Conservation (phyloP, 2,797 vertebrate genomes). For the Bradypodion pumilum region DNA sequence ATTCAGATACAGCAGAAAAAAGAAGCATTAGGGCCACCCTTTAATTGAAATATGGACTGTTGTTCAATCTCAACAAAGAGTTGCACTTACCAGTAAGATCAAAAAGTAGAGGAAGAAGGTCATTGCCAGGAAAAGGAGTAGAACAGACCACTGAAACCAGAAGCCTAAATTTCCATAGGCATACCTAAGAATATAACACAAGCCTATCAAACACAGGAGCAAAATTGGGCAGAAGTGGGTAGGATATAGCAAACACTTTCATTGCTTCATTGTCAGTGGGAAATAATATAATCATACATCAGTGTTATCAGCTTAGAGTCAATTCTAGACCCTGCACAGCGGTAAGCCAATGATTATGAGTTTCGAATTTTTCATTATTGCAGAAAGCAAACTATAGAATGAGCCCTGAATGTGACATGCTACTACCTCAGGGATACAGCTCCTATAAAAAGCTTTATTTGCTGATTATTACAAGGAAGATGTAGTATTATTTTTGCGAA, state of each 20-base stretch:
- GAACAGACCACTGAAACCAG: conserved; percentile 91
- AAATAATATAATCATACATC: neutral
- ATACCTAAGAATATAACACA: conserved; percentile 76
- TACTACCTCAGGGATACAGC: neutral
- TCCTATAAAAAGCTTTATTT: neutral
- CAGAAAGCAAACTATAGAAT: neutral
- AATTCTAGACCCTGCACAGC: no score
- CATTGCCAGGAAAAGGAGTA: conserved; percentile 80
- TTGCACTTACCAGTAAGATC: conserved; percentile 86
- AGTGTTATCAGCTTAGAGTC: neutral
- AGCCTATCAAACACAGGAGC: neutral
- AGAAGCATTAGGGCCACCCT: neutral
- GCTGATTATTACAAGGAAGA: neutral
- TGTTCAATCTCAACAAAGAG: neutral
- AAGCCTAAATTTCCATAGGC: conserved; percentile 81
- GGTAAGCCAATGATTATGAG: neutral
- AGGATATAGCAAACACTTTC: no score
- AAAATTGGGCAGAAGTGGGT: neutral
- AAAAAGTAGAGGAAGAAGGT: conserved; percentile 81
- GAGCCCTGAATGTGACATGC: neutral
- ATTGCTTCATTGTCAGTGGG: neutral
- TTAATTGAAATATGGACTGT: neutral
- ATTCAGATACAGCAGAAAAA: no score
- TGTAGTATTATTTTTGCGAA: no score
- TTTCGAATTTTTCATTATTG: no score